Evolutionary conservation across 2,797 vertebrate species (phyloP).

Genomic region (Sebastes trivittatus): DNA sequence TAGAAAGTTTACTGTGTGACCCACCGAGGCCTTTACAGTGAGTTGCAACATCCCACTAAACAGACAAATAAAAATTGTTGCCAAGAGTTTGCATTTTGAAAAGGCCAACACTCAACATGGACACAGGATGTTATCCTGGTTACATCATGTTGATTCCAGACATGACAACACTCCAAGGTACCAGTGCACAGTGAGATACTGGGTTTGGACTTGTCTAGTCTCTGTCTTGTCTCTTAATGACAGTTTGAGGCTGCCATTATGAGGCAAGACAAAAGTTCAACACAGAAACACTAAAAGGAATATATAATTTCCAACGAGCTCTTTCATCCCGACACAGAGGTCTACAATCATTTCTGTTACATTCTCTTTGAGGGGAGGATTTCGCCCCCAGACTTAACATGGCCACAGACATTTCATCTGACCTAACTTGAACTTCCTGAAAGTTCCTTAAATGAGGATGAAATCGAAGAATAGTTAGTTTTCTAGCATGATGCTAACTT

Average conservation of each 20-base stretch:
- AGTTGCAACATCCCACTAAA: neutral
- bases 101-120: neutral
- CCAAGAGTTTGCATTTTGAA: constrained; percentile 3
- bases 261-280: constrained; percentile 19
- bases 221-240: constrained; percentile 22
- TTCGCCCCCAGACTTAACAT: neutral
- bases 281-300: constrained; percentile 44
- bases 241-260: constrained; percentile 24
- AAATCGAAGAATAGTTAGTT: neutral
- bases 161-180: constrained; percentile 7
- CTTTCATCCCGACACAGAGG: constrained; percentile 24
- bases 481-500: neutral
- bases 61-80: neutral
- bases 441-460: neutral
- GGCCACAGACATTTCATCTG: constrained; percentile 2
- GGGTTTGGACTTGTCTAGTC: neutral
- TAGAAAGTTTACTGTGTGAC: neutral
- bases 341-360: neutral
- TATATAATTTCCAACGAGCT: constrained; percentile 37
- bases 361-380: constrained; percentile 34
- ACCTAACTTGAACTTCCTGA: constrained; percentile 12
- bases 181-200: neutral
- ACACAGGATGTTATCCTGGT: neutral
- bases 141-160: constrained; percentile 7
- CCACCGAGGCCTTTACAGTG: neutral